These are phyloP conservation scores for Scrobipalpa atriplicella DNA, from an alignment of 2,888 invertebrate species.

Conservation along the genomic window DNA sequence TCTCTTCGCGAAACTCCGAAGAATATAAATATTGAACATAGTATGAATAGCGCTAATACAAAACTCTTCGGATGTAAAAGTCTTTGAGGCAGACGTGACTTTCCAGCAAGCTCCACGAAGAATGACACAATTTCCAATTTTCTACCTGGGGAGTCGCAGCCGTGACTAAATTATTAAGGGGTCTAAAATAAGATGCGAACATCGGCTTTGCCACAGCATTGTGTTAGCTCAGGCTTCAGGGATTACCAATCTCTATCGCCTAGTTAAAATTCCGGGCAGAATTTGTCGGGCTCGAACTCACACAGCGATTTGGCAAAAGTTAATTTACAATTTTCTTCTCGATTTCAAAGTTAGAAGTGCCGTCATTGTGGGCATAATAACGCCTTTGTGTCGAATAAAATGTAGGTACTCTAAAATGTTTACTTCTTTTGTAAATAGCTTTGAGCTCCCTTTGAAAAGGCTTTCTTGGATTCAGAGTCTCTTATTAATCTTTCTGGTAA, in stretches of 20 bases:
- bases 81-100: constrained; percentile 61
- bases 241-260: constrained; percentile 74
- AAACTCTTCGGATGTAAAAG: constrained; percentile 45
- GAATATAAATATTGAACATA: constrained; percentile 31
- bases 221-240: constrained; percentile 67
- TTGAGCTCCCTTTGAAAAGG: not conserved
- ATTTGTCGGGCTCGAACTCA: constrained; percentile 65
- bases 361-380: constrained; percentile 33
- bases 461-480: constrained; percentile 2
- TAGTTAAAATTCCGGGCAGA: constrained; percentile 75
- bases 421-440: constrained; percentile 6
- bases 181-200: constrained; percentile 74
- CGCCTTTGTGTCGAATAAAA: constrained; percentile 17
- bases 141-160: constrained; percentile 71
- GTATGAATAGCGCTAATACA: constrained; percentile 49
- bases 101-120: constrained; percentile 59
- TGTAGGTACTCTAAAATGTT: constrained; percentile 17
- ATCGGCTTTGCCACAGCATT: constrained; percentile 70
- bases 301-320: constrained; percentile 67
- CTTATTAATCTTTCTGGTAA: constrained; percentile 9
- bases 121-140: constrained; percentile 80
- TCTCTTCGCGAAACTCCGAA: constrained; percentile 5
- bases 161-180: constrained; percentile 79
- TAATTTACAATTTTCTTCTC: constrained; percentile 69
- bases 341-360: constrained; percentile 52